Conservation (phyloP, 2,888 invertebrate genomes). For the Meliscaeva auricollis region DNA sequence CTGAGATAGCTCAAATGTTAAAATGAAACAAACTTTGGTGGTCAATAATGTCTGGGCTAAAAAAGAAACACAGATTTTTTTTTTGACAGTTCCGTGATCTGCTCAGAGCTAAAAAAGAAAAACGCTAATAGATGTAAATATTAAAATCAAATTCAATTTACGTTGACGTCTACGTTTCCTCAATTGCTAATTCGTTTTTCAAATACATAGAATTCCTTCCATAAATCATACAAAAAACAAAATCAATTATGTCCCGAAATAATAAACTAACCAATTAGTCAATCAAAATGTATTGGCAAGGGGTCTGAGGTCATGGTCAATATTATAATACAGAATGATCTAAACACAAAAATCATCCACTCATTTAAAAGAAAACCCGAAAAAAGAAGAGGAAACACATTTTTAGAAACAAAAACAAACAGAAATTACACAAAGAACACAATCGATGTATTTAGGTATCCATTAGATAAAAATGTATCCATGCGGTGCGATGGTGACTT, state of each 20-base stretch:
- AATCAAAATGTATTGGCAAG: conserved; percentile 39
- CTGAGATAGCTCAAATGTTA: too few relatives aligned
- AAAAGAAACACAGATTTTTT: too few relatives aligned
- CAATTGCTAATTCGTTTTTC: too few relatives aligned
- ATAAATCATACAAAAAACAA: conserved; percentile 21
- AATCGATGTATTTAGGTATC: conserved; percentile 70
- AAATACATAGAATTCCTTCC: neutral
- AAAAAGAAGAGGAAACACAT: conserved; percentile 10
- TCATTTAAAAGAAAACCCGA: conserved; percentile 13
- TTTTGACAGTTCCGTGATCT: too few relatives aligned
- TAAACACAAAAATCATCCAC: conserved; percentile 13
- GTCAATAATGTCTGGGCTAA: too few relatives aligned
- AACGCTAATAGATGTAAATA: too few relatives aligned
- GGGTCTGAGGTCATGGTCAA: conserved; percentile 60
- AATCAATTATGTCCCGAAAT: conserved; percentile 38
- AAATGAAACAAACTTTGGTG: too few relatives aligned
- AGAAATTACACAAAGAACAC: conserved; percentile 51
- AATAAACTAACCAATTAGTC: neutral
- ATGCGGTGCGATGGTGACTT: conserved; percentile 59
- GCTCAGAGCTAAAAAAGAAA: too few relatives aligned
- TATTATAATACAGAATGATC: conserved; percentile 53
- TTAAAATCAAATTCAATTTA: too few relatives aligned
- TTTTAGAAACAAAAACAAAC: conserved; percentile 39
- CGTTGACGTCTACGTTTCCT: too few relatives aligned
- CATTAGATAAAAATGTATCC: conserved; percentile 64